Evolutionary conservation across 2,113 vertebrate genomes (phyloP).

Genomic region (Psettodes erumei): DNA sequence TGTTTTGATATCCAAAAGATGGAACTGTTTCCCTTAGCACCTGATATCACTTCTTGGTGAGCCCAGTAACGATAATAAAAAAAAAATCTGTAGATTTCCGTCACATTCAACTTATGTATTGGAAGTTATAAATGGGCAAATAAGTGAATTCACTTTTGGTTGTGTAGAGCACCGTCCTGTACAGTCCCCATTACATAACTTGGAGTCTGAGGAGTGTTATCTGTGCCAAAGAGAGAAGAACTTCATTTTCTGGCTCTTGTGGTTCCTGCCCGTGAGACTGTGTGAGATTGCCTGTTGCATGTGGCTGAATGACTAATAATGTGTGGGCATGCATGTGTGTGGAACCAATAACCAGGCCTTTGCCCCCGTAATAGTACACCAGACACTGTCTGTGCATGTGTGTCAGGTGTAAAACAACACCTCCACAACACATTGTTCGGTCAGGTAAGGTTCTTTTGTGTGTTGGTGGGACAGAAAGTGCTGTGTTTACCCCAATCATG

Average conservation of each 20-base stretch:
- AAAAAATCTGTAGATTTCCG: neutral
- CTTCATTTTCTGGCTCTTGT: constrained; percentile 1
- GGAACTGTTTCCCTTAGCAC: neutral
- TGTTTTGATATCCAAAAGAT: constrained; percentile 2
- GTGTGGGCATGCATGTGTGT: constrained; percentile 13
- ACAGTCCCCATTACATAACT: neutral
- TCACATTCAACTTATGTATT: neutral
- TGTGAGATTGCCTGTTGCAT: constrained; percentile 16
- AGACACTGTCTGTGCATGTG: constrained; percentile 24
- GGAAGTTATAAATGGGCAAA: neutral
- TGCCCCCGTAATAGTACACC: constrained; percentile 47
- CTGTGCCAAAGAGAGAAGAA: neutral
- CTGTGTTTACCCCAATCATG: constrained; percentile 53
- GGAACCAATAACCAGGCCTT: constrained; percentile 23
- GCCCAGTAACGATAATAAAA: neutral
- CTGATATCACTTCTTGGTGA: neutral
- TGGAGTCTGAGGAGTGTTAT: neutral
- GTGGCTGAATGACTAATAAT: constrained; percentile 23
- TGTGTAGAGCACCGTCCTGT: neutral
- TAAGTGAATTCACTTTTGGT: neutral
- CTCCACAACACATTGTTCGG: constrained; percentile 44
- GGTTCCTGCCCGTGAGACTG: constrained; percentile 16
- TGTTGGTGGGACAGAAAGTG: constrained; percentile 63
- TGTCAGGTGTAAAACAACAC: constrained; percentile 37
- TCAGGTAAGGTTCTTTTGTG: constrained; percentile 52